Evolutionary conservation across 2,888 invertebrate genomes (phyloP), one percentile per base, ranked within the genome.

Genomic region (Elysia crispata): DNA sequence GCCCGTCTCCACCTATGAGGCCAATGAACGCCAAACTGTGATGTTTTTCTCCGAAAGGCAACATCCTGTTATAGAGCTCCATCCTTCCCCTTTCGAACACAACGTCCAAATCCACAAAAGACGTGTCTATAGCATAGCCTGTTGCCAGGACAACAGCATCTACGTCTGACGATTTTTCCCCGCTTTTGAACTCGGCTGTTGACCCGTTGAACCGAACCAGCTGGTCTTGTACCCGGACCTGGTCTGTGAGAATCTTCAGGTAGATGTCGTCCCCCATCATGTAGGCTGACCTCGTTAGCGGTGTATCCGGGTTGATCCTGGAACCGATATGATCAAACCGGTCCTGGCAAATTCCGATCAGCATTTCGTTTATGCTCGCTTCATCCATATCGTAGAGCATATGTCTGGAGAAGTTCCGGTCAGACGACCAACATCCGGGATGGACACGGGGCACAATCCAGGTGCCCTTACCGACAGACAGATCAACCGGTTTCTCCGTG

Each of bases 21-120:
- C 41, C 41, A 3, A 41, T 3, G 41, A 41, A 41, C 41, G 41
- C 41, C 41, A 41, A 11, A 3, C 5, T 41, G 41, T 41, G 41
- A 11, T 41, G 41, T 11, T 41, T 41, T 11, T 41, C 41, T 41
- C 41, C 41, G 41, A 41, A 3, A 41, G 41, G 41, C 41, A 41
- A 11, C 5, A 11, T 41, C 41, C 3, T 3, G 41, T 41, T 41
- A 11, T 41, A 41, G 41, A 41, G 41, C 41, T 41, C 41, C 41
- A 41, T 41, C 41, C 41, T 41, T 41, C 41, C 41, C 11, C 41
- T 41, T 3, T 41, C 41, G 5, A 41, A 6, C 5, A 11, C 3
- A 11, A 76, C 25, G 15, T 67, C 54, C n/a, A 76, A 11, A 3
- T 76, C 67, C 23, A 76, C 31, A 31, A 76, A 76, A 23, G 76